These are phyloP conservation scores for Hipposideros larvatus DNA, from an alignment of 2,797 vertebrate genomes.

Conservation along the genomic window DNA sequence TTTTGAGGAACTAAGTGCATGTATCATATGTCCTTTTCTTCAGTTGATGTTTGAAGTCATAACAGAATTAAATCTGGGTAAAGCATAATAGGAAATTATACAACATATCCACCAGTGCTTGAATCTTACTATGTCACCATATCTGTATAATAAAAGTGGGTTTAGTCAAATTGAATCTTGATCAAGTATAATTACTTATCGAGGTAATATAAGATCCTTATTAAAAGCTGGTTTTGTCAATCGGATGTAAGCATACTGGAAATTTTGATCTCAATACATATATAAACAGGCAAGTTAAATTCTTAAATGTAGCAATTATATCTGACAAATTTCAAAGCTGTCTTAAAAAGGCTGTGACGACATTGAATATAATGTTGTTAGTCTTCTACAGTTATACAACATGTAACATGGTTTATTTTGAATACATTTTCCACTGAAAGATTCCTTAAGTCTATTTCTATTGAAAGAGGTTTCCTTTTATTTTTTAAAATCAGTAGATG, in stretches of 20 bases:
- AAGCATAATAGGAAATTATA: constrained; percentile 2
- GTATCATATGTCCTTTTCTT: background rate
- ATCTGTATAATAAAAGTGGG: constrained; percentile 24
- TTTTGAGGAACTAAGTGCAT: background rate
- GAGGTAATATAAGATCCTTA: constrained; percentile 41
- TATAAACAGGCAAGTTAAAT: constrained; percentile 66
- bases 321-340: constrained; percentile 47
- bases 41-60: background rate
- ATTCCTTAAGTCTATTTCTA: background rate
- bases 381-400: background rate
- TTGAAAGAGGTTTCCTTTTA: background rate
- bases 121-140: background rate
- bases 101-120: constrained; percentile 1
- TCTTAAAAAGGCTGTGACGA: constrained; percentile 24
- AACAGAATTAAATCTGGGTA: constrained; percentile 36
- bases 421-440: background rate
- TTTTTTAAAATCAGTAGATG: background rate
- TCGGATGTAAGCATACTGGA: constrained; percentile 14
- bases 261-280: constrained; percentile 67
- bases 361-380: background rate
- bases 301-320: constrained; percentile 56
- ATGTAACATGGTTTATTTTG: constrained; percentile 9
- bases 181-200: constrained; percentile 53
- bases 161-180: constrained; percentile 53
- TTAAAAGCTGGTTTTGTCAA: constrained; percentile 57